phyloP scores from a whole-genome alignment of 2,113 vertebrate genomes.

The Dicerorhinus sumatrensis region DNA sequence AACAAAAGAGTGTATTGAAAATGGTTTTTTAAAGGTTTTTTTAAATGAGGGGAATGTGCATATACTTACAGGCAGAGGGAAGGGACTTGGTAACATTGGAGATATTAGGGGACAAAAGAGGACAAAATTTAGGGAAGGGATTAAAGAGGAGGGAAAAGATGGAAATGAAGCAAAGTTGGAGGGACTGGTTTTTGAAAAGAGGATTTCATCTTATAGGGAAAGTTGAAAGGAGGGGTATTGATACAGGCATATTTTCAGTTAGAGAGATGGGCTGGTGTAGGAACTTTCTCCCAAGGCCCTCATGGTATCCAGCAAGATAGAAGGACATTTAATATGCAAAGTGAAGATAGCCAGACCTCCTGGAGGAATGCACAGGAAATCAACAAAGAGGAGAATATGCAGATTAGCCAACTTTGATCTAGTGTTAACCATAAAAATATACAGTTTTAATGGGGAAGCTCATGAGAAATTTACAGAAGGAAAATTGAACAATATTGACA shows the following conservation, averaged over 20 bases:
- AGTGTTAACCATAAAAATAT: neutral
- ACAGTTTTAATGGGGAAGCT: neutral
- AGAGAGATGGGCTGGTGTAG: neutral
- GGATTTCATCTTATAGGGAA: no score
- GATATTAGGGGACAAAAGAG: neutral
- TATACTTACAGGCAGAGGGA: neutral
- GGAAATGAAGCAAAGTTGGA: neutral
- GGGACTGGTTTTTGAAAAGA: neutral
- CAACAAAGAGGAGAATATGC: neutral
- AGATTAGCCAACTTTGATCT: neutral
- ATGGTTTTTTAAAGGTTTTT: neutral
- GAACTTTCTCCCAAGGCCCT: no score
- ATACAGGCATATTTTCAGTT: neutral
- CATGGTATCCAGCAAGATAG: neutral
- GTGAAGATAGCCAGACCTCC: fast-evolving
- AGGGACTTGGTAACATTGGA: neutral
- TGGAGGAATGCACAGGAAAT: neutral
- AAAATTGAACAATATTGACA: neutral
- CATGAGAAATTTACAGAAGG: neutral
- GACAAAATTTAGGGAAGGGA: neutral
- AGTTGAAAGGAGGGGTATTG: fast-evolving
- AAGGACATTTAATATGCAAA: fast-evolving
- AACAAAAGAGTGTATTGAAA: neutral
- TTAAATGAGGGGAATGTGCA: neutral
- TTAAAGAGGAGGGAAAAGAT: neutral